A percentile compares a stretch with the other conserved stretches of the same genome.
These are phyloP conservation scores for Actenoides hombroni DNA, from an alignment of 2,113 vertebrate genomes.

Conservation along the genomic window DNA sequence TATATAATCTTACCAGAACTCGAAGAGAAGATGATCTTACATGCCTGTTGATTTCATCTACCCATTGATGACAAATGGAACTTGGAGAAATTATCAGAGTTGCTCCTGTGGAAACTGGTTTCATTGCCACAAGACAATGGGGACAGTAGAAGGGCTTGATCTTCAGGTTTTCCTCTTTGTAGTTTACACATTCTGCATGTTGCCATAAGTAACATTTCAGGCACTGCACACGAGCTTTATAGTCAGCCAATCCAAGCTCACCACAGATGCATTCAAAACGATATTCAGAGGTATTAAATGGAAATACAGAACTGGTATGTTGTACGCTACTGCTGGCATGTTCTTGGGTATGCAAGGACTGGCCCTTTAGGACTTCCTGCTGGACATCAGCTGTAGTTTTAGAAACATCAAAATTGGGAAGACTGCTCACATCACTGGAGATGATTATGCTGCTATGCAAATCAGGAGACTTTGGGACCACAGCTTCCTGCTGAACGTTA, in stretches of 20 bases:
- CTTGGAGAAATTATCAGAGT: constrained; percentile 97
- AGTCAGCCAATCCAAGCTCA: constrained; percentile 86
- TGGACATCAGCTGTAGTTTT: neutral
- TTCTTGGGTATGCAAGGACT: neutral
- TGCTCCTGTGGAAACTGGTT: constrained; percentile 89
- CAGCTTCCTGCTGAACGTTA: neutral
- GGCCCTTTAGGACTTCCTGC: neutral
- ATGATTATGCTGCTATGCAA: neutral
- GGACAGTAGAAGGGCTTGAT: constrained; percentile 95
- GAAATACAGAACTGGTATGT: constrained; percentile 63
- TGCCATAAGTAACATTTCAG: constrained; percentile 96
- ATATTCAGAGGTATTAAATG: constrained; percentile 85
- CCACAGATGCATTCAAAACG: constrained; percentile 98
- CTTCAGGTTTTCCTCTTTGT: constrained; percentile 88
- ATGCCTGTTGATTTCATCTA: constrained; percentile 96
- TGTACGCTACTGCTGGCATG: neutral
- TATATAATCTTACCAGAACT: constrained; percentile 83
- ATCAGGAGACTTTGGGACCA: neutral
- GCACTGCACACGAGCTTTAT: constrained; percentile 94
- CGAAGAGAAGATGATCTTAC: constrained; percentile 88
- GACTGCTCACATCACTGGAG: neutral
- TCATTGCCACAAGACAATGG: constrained; percentile 97
- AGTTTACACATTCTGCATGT: constrained; percentile 94
- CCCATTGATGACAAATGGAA: constrained; percentile 99
- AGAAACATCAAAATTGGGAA: neutral